Evolutionary conservation across 2,888 invertebrate genomes (phyloP).

Genomic region (Drosophila paracracens): DNA sequence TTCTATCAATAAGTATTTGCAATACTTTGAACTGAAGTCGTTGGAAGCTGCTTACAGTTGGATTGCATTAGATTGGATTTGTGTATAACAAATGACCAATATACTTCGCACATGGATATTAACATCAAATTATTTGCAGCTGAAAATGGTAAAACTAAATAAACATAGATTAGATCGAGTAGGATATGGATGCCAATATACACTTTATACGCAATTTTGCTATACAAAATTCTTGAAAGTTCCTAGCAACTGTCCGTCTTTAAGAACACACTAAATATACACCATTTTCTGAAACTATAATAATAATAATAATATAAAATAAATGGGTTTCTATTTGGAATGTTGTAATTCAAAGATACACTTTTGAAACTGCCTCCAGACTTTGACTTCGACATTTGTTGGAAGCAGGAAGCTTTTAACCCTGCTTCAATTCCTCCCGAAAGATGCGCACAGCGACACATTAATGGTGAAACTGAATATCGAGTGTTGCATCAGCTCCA

Average conservation of each 20-base stretch:
- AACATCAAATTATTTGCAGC: background rate
- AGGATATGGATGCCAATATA: background rate
- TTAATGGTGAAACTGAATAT: conserved; percentile 2
- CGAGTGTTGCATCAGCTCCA: background rate
- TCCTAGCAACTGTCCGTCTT: background rate
- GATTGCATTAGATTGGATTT: background rate
- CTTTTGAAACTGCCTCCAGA: too few species aligned
- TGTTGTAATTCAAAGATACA: background rate
- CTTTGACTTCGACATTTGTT: conserved; percentile 9
- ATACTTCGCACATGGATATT: background rate
- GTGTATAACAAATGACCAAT: background rate
- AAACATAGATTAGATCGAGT: background rate
- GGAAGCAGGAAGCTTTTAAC: background rate
- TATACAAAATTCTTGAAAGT: background rate
- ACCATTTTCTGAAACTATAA: background rate
- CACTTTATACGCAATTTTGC: background rate
- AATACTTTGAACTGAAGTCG: conserved; percentile 4
- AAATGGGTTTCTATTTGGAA: background rate
- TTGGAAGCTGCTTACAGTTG: background rate
- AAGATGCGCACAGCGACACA: conserved; percentile 11
- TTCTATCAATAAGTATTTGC: background rate
- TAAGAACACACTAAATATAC: background rate
- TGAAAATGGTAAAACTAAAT: background rate
- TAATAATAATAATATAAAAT: background rate
- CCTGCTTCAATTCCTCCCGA: background rate